Evolutionary conservation across 2,113 vertebrate genomes (phyloP), one percentile per base, ranked within the genome.

Genomic region (Ciconia stormi): DNA sequence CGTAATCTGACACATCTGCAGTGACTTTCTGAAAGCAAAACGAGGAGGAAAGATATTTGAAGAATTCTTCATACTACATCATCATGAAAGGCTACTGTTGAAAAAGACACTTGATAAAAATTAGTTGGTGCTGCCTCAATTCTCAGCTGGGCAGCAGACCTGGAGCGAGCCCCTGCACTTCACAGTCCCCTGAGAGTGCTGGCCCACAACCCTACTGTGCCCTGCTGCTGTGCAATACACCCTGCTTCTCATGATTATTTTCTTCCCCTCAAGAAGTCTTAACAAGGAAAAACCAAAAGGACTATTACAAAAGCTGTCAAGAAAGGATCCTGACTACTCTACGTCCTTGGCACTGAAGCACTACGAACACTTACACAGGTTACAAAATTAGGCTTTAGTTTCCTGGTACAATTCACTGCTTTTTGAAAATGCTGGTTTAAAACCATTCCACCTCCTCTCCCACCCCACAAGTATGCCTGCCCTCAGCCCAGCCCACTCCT

Each of bases 41-140:
- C 58, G 40, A 44, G 8, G 46, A 79, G 9, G n/a, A 78, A 89
- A 92, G 5, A 18, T 12, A 69, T 16, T 49, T 82, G 65, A 85
- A 76, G 42, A 83, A 79, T 40, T 36, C 3, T 10, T 50, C 1
- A 0, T 34, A 26, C 22, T 46, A 56, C 0, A 0, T 42, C 42
- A 49, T 20, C 8, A 1, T 19, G 49, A 66, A 70, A 49, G 17
- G 44, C 15, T 82, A 36, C 50, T 46, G 12, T 36, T 72, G 46
- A 71, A 56, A 70, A 56, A 82, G 50, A 26, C 38, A 55, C 29
- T 44, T n/a, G 29, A 74, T 7, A 59, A 40, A 62, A 89, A 44
- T 11, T 34, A 59, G 40, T 25, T 34, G 42, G 17, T 65, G 19
- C 53, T 81, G 40, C 25, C 50, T 74, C 23, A 46, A 4, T 63